Conservation (phyloP, 2,888 invertebrate species). For the Drosophila nr. perissopoda region DNA sequence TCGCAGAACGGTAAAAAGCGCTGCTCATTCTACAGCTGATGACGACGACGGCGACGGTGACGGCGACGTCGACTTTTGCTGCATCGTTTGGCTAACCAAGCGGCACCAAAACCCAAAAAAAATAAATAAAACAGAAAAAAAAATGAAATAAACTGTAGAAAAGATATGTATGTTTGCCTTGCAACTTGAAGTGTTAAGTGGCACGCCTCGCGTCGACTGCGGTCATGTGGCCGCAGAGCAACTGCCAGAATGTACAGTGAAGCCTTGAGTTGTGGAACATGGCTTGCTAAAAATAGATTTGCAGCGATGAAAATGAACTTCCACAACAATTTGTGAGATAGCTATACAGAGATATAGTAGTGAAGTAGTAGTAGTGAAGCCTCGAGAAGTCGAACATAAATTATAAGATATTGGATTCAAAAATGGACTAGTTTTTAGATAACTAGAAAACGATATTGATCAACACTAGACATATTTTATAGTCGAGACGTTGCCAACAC, state of each 20-base stretch:
- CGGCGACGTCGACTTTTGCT: conserved; percentile 22
- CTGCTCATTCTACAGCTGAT: conserved; percentile 34
- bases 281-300: background rate
- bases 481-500: background rate
- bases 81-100: conserved; percentile 60
- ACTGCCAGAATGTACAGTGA: conserved; percentile 34
- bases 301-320: background rate
- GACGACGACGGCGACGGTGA: background rate
- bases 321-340: background rate
- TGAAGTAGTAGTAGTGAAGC: too few species aligned
- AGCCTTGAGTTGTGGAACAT: background rate
- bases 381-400: background rate
- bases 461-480: background rate
- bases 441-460: background rate
- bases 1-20: conserved; percentile 50
- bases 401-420: background rate
- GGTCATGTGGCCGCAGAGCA: conserved; percentile 29
- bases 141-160: conserved; percentile 3
- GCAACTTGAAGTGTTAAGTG: conserved; percentile 56
- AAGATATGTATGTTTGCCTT: conserved; percentile 13
- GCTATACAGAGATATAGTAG: background rate
- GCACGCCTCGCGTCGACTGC: conserved; percentile 43
- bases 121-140: conserved; percentile 7
- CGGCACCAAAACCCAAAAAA: conserved; percentile 51
- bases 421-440: background rate